Percentiles rank a stretch among this genome's conserved stretches.
Conservation (phyloP, 2,888 invertebrate genomes). For the Harpalus rubripes region DNA sequence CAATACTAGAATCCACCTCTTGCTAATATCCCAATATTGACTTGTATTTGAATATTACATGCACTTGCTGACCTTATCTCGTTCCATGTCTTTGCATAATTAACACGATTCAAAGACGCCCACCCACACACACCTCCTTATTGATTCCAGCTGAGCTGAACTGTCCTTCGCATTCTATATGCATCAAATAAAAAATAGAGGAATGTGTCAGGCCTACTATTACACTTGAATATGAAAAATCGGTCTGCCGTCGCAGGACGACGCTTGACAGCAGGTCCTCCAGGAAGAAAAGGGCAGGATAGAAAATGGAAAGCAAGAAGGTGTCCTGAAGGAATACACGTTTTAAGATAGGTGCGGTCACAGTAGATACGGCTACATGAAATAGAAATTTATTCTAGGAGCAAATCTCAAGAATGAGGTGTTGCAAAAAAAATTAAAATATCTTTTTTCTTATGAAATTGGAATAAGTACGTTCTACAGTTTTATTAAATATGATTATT, state of each 20-base stretch:
- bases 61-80: background rate
- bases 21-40: background rate
- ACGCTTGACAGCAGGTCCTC: background rate
- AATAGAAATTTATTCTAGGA: too few species aligned
- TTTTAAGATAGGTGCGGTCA: too few species aligned
- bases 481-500: too few species aligned
- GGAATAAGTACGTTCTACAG: too few species aligned
- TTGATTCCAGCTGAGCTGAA: background rate
- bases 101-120: background rate
- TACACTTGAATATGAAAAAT: slow-evolving; percentile 3
- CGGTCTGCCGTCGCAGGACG: background rate
- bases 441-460: too few species aligned
- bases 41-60: background rate
- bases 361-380: too few species aligned
- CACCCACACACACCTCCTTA: background rate
- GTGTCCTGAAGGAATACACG: background rate
- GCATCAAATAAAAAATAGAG: slow-evolving; percentile 6
- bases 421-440: too few species aligned
- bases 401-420: too few species aligned
- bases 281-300: background rate
- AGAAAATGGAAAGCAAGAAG: background rate
- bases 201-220: background rate
- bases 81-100: background rate
- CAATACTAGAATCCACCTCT: background rate
- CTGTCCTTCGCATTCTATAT: background rate